These are phyloP conservation scores for Xenopus petersii DNA, from an alignment of 2,797 vertebrate species.

Conservation along the genomic window DNA sequence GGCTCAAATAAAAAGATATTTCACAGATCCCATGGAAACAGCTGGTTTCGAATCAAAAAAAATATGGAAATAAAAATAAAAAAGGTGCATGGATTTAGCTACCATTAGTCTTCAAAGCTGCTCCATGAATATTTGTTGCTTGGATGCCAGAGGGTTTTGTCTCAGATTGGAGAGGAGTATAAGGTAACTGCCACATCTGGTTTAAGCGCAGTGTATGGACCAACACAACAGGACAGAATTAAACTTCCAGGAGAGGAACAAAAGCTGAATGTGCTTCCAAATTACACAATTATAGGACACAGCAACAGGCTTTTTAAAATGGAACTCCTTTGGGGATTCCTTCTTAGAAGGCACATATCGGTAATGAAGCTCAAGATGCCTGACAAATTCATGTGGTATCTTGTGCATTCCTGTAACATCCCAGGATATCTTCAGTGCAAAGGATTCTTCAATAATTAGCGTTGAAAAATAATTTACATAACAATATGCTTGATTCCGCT, in stretches of 20 bases:
- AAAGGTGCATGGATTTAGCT: conserved; percentile 77
- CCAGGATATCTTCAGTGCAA: conserved; percentile 68
- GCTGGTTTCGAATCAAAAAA: conserved; percentile 82
- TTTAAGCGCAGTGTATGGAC: conserved; percentile 70
- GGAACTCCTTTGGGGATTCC: conserved; percentile 73
- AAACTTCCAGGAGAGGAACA: conserved; percentile 73
- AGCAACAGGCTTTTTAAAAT: conserved; percentile 73
- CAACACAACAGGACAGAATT: conserved; percentile 67
- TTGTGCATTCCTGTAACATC: conserved; percentile 54
- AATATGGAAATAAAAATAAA: background rate
- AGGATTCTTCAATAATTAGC: conserved; percentile 65
- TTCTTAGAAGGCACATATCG: conserved; percentile 76
- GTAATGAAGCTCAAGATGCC: conserved; percentile 71
- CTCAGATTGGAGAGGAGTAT: conserved; percentile 68
- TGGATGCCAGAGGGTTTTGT: conserved; percentile 70
- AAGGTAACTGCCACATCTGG: conserved; percentile 76
- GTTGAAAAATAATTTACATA: conserved; percentile 52
- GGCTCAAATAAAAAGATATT: conserved; percentile 74
- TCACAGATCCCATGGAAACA: conserved; percentile 74
- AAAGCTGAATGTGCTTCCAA: conserved; percentile 71
- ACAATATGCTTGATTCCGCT: conserved; percentile 51
- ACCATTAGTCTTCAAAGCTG: conserved; percentile 84
- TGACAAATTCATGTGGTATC: conserved; percentile 71
- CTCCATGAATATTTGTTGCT: conserved; percentile 80
- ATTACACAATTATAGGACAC: conserved; percentile 76